Evolutionary conservation across 2,797 vertebrate species (phyloP), one percentile per base, ranked within the genome.

Genomic region (Streptopelia turtur): DNA sequence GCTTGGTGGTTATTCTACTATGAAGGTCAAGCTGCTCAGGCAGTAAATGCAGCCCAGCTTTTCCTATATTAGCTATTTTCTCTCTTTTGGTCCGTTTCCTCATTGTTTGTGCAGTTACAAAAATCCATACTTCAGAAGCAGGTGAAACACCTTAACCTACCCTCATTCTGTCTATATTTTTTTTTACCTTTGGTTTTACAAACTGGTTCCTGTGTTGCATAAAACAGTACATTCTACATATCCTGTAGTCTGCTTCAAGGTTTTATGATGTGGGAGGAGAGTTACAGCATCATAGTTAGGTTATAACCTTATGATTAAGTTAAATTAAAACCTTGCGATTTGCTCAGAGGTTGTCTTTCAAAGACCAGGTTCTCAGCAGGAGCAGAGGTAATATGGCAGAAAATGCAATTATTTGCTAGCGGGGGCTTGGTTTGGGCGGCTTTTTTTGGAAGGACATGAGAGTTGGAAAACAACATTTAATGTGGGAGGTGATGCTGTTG

Each of bases 21-120:
- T 37, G 83, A 93, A 96, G 85, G 92, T 96, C 69, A 93, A 66
- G 66, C 64, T 83, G 47, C 65, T 86, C 74, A 82, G 77, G 86
- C 60, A 70, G 79, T 78, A 78, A 89, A 55, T 70, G n/a, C 11
- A 72, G 68, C 41, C 37, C 47, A 88, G 21, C 59, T 87, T 90
- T 79, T 91, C 52, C 63, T 82, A 8, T 49, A 64, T 79, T 87
- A 55, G 31, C 24, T 49, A 6, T 69, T 85, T 92, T 83, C 17
- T 80, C 28, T 31, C 13, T 87, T 55, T 57, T 31, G 14, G 20
- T 78, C 65, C 64, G 7, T 25, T 82, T 82, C 31, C 59, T 77
- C 6, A 0, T 74, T 68, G 24, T 79, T 81, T 86, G 33, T 30
- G 66, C 65, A 28, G 63, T 31, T 79, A n/a, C 9, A 41, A 22